A percentile compares a stretch with the other conserved stretches of the same genome.
phyloP scores from a whole-genome alignment of 1,140 invertebrate genomes.

The Platyscapa corneri region DNA sequence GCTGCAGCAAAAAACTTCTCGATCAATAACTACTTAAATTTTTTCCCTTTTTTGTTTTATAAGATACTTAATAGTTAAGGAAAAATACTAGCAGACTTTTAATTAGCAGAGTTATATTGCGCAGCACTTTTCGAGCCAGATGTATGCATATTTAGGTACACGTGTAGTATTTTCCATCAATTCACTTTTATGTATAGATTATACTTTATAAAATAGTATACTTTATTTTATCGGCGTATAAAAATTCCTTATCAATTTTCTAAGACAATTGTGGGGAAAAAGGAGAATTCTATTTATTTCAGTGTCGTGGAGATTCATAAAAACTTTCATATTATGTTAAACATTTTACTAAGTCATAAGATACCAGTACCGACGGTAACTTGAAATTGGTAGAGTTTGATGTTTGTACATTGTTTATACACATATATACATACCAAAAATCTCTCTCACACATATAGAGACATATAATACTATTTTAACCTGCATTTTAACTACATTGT shows the following conservation, averaged over 20 bases:
- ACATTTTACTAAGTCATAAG: background rate
- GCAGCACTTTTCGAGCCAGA: constrained; percentile 1
- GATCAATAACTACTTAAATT: constrained; percentile 46
- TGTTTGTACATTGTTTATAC: background rate
- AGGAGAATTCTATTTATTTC: background rate
- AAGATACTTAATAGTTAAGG: constrained; percentile 35
- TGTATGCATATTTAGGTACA: background rate
- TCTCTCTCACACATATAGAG: too few species aligned
- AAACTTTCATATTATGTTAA: background rate
- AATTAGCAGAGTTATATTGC: constrained; percentile 43
- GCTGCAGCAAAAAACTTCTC: constrained; percentile 26
- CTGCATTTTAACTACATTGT: background rate
- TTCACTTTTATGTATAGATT: background rate
- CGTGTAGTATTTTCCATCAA: background rate
- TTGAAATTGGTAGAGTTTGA: background rate
- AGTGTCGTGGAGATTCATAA: background rate
- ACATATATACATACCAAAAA: background rate
- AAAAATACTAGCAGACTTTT: constrained; percentile 47
- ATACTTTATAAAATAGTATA: background rate
- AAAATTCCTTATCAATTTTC: background rate
- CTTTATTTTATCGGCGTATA: background rate
- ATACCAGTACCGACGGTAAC: background rate
- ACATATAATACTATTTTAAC: too few species aligned
- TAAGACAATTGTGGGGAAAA: background rate
- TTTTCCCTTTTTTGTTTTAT: constrained; percentile 16